Base-by-base conservation (phyloP, 2,113 vertebrate genomes). In the Austrofundulus limnaeus region DNA sequence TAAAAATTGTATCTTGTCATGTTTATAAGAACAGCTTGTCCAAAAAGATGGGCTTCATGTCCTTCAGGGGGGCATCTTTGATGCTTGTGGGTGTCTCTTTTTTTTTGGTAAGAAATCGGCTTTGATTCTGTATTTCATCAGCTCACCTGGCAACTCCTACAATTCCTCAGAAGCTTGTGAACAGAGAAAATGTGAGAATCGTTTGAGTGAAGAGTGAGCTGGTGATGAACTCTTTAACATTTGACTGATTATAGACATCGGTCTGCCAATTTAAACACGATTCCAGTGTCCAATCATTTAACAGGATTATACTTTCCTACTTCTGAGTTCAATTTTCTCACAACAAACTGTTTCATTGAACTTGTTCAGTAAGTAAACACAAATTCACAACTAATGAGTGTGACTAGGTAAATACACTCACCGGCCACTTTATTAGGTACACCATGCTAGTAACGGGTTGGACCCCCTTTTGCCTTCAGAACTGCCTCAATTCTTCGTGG, bases 71-170 rank as follows among this genome's bases (percentile, higher is more conserved):
- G 50, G 61, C n/a, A 39, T 23, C 64, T 75, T 73, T 65, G 55
- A 70, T 68, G 65, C 52, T 25, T 79, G 64, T 45, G 17, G 61
- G n/a, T 50, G 24, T 48, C 60, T 67, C 19, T 69, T 72, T 38
- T 80, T 15, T 17, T 17, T 72, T 72, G 70, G 59, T 78, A 57
- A 72, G 52, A 25, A 48, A 59, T 31, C 28, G 39, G 52, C 54
- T 58, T 73, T 79, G 66, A 77, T 58, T 53, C 25, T 31, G 64
- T 76, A 28, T 70, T 65, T 53, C 42, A 7, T 63, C 73, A 82
- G 65, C 73, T 52, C 53, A 38, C 54, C 61, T 48, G 70, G 61
- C 75, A 66, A 56, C 62, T 54, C 31, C 37, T 17, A n/a, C 53
- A 42, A 54, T 54, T 25, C 65, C 28, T 54, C 47, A 56, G 60